Percentiles rank a stretch among this genome's conserved stretches.
Evolutionary conservation across 2,797 vertebrate species (phyloP).

Genomic region (Esox masquinongy): DNA sequence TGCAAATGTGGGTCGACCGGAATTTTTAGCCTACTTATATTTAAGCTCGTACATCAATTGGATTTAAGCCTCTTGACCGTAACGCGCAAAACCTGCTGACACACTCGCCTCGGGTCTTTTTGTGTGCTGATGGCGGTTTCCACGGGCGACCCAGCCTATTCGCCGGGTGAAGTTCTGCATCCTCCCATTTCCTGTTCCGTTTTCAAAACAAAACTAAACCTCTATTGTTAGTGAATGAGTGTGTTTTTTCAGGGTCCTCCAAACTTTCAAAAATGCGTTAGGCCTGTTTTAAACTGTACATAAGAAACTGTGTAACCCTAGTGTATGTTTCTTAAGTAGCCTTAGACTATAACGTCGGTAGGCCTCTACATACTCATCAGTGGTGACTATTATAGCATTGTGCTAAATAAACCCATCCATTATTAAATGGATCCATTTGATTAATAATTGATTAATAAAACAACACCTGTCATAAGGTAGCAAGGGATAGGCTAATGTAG

Average conservation of each 20-base stretch:
- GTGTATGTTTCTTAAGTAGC: neutral
- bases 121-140: slow-evolving; percentile 57
- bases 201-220: slow-evolving; percentile 33
- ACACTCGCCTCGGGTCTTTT: slow-evolving; percentile 68
- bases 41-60: slow-evolving; percentile 80
- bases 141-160: slow-evolving; percentile 24
- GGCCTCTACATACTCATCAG: neutral
- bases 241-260: slow-evolving; percentile 19
- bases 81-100: slow-evolving; percentile 79
- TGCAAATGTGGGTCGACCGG: slow-evolving; percentile 54
- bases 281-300: neutral
- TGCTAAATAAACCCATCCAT: slow-evolving; percentile 38
- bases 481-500: slow-evolving; percentile 27
- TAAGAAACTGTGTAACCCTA: neutral
- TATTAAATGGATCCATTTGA: slow-evolving; percentile 57
- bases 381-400: neutral
- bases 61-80: slow-evolving; percentile 80
- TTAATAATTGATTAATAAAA: slow-evolving; percentile 69
- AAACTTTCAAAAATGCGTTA: neutral
- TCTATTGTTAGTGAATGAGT: neutral
- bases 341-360: no score
- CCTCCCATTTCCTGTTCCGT: neutral
- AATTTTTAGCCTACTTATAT: slow-evolving; percentile 63
- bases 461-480: slow-evolving; percentile 27
- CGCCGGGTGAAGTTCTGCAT: slow-evolving; percentile 14